Percentiles rank a stretch among this genome's conserved stretches.
These are phyloP conservation scores for Procambarus virginalis DNA, from an alignment of 1,140 invertebrate genomes.

Conservation along the genomic window DNA sequence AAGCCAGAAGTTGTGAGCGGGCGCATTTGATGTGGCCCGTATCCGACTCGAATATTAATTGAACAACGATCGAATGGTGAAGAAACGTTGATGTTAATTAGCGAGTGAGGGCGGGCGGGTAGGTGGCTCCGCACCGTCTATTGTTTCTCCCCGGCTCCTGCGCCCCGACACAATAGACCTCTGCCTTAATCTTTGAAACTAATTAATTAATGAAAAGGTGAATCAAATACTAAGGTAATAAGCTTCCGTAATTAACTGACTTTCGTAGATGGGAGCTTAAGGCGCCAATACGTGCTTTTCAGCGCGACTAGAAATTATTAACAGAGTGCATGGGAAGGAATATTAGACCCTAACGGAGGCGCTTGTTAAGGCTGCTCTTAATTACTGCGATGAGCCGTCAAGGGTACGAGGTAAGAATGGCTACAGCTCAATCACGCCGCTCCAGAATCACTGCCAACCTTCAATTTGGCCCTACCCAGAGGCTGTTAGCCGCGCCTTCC, in stretches of 20 bases:
- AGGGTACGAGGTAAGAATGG: conserved; percentile 27
- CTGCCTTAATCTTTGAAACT: conserved; percentile 66
- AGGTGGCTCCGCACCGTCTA: conserved; percentile 34
- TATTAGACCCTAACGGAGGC: conserved; percentile 18
- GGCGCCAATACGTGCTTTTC: conserved; percentile 63
- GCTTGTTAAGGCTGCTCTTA: not conserved
- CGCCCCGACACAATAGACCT: conserved; percentile 59
- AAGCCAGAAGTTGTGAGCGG: conserved; percentile 21
- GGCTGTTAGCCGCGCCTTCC: not conserved
- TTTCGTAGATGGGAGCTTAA: conserved; percentile 64
- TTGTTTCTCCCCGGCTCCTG: conserved; percentile 60
- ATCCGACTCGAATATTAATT: conserved; percentile 59
- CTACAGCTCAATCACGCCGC: conserved; percentile 20
- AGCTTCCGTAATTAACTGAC: conserved; percentile 65
- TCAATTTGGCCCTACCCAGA: not conserved
- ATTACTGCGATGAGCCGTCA: conserved; percentile 2
- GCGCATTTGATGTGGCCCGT: conserved; percentile 43
- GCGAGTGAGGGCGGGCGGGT: conserved; percentile 29
- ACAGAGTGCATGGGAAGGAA: conserved; percentile 20
- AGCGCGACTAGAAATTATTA: conserved; percentile 49
- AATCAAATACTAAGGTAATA: conserved; percentile 68
- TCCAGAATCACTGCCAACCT: not conserved
- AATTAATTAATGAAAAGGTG: conserved; percentile 67
- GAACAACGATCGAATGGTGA: conserved; percentile 61
- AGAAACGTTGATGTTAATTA: conserved; percentile 66